Percentiles rank a stretch among this genome's conserved stretches.
These are phyloP conservation scores for Chrysocyon brachyurus DNA, from an alignment of 2,797 vertebrate genomes.

Conservation along the genomic window DNA sequence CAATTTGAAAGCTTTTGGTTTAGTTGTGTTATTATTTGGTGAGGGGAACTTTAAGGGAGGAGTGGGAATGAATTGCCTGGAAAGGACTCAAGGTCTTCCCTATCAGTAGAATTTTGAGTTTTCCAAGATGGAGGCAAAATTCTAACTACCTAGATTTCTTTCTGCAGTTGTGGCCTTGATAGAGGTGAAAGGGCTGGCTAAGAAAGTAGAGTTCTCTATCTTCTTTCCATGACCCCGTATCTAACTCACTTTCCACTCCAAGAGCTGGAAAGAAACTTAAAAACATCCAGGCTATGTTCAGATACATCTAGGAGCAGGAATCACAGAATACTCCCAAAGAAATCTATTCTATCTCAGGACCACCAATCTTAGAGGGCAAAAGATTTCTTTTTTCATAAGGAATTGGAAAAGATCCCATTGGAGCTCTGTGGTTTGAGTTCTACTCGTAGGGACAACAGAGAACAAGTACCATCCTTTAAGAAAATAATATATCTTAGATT, in stretches of 20 bases:
- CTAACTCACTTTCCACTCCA: neutral
- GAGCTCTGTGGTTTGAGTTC: neutral
- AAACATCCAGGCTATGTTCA: neutral
- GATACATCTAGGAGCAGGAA: neutral
- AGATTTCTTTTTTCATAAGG: constrained; percentile 6
- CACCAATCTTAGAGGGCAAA: neutral
- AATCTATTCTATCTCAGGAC: neutral
- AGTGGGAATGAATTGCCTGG: neutral
- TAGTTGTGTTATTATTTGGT: neutral
- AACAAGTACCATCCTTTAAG: neutral
- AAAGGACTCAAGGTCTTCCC: neutral
- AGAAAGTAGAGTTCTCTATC: neutral
- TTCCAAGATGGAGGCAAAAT: neutral
- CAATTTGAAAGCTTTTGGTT: constrained; percentile 11
- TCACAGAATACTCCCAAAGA: neutral
- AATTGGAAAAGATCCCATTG: neutral
- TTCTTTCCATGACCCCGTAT: neutral
- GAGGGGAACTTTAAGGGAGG: neutral
- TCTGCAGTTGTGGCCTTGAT: neutral
- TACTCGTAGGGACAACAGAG: neutral
- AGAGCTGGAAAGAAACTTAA: neutral
- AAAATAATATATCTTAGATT: neutral
- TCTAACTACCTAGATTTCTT: constrained; percentile 33
- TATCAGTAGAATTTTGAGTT: neutral
- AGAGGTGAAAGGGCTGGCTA: neutral